These are phyloP conservation scores for Rhagoletis zephyria DNA, from an alignment of 1,140 invertebrate genomes.

Conservation along the genomic window DNA sequence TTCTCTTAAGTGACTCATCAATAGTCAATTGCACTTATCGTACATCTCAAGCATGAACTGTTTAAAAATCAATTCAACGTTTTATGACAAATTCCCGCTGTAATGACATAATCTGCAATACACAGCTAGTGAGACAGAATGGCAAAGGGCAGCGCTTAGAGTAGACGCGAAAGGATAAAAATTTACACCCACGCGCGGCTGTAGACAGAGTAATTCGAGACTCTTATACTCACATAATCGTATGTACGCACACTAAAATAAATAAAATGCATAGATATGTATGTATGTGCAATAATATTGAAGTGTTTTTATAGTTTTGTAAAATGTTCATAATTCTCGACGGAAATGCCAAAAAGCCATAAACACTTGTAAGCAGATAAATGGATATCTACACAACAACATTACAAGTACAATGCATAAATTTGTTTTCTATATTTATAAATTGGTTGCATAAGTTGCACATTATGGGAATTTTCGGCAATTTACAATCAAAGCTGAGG, in stretches of 20 bases:
- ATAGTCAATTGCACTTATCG: not conserved
- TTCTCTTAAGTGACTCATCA: not conserved
- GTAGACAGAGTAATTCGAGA: not conserved
- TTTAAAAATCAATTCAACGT: constrained; percentile 37
- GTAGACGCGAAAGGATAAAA: constrained; percentile 16
- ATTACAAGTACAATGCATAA: not conserved
- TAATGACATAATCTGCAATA: constrained; percentile 1
- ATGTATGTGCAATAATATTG: not conserved
- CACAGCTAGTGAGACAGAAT: not conserved
- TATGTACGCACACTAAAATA: too few relatives aligned
- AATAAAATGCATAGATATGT: too few relatives aligned
- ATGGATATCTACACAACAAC: not conserved
- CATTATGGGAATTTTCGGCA: constrained; percentile 38
- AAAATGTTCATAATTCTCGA: constrained; percentile 10
- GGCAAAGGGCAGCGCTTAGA: not conserved
- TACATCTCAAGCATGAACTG: not conserved
- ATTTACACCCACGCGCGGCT: constrained; percentile 2
- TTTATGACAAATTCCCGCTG: constrained; percentile 23
- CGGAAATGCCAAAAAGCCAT: constrained; percentile 2
- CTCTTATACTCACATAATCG: too few relatives aligned
- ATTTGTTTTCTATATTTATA: not conserved
- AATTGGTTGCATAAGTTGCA: not conserved
- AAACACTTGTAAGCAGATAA: not conserved
- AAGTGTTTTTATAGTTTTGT: not conserved
- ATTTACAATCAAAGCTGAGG: not conserved